Evolutionary conservation across 2,797 vertebrate genomes (phyloP).

Genomic region (Acrossocheilus wenchowensis): DNA sequence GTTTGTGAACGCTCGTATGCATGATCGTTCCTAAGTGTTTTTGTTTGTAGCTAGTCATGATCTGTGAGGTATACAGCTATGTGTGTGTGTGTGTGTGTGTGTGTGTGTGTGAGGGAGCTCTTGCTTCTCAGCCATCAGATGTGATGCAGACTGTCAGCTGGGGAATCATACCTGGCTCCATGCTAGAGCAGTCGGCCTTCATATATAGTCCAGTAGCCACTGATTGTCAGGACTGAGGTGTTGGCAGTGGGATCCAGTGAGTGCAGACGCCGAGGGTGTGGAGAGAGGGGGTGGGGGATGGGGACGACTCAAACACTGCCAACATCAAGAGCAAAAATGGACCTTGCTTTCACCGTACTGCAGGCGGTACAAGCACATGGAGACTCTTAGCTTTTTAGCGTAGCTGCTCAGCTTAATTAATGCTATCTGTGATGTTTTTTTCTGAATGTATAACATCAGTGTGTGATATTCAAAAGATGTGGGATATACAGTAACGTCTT

Average conservation of each 20-base stretch:
- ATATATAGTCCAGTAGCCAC: constrained; percentile 59
- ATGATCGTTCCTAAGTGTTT: constrained; percentile 44
- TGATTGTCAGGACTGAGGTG: constrained; percentile 64
- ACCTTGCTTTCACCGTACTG: constrained; percentile 51
- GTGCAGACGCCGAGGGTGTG: constrained; percentile 78
- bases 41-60: constrained; percentile 47
- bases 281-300: constrained; percentile 62
- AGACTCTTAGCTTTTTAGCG: constrained; percentile 23
- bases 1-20: constrained; percentile 17
- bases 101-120: neutral
- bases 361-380: constrained; percentile 40
- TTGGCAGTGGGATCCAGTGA: constrained; percentile 77
- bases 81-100: constrained; percentile 16
- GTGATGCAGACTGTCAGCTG: constrained; percentile 66
- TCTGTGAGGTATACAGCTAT: constrained; percentile 24
- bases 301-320: constrained; percentile 62
- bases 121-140: constrained; percentile 58
- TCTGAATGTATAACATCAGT: neutral
- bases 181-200: constrained; percentile 61
- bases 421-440: neutral
- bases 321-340: constrained; percentile 40
- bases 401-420: constrained; percentile 29
- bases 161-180: constrained; percentile 65
- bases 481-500: neutral
- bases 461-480: neutral